A percentile compares a stretch with the other conserved stretches of the same genome.
phyloP scores from a whole-genome alignment of 2,113 vertebrate genomes.

The Pterocles orientalis region DNA sequence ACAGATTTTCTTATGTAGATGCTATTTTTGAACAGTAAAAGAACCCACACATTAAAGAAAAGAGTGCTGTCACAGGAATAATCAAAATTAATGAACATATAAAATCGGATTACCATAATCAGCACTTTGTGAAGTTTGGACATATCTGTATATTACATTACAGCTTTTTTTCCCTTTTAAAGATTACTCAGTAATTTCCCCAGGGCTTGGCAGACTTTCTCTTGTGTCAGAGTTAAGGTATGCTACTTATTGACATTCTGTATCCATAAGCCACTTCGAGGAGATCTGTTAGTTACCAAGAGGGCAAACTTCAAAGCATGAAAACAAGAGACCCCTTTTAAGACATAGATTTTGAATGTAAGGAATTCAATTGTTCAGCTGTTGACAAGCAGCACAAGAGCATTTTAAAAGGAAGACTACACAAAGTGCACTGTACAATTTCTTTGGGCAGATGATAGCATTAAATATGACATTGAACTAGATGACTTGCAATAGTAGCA shows the following conservation, averaged over 20 bases:
- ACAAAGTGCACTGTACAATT: background rate
- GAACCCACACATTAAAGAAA: background rate
- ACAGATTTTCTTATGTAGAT: background rate
- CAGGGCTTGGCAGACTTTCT: background rate
- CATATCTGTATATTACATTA: background rate
- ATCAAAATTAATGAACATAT: background rate
- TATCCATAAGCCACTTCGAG: background rate
- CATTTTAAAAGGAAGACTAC: background rate
- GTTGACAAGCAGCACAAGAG: background rate
- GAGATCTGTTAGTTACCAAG: constrained; percentile 8
- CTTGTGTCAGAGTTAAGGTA: background rate
- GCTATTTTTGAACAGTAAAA: background rate
- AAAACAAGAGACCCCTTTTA: background rate
- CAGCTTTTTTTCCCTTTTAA: background rate
- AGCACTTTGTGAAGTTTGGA: background rate
- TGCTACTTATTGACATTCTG: background rate
- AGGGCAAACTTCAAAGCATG: constrained; percentile 22
- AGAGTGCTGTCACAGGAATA: background rate
- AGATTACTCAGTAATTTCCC: background rate
- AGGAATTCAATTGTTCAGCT: background rate
- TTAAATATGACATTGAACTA: background rate
- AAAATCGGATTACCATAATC: background rate
- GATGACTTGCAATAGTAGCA: background rate
- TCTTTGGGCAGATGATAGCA: background rate
- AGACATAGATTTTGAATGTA: constrained; percentile 13